Conservation (phyloP, 2,113 vertebrate genomes). For the Ictidomys tridecemlineatus region DNA sequence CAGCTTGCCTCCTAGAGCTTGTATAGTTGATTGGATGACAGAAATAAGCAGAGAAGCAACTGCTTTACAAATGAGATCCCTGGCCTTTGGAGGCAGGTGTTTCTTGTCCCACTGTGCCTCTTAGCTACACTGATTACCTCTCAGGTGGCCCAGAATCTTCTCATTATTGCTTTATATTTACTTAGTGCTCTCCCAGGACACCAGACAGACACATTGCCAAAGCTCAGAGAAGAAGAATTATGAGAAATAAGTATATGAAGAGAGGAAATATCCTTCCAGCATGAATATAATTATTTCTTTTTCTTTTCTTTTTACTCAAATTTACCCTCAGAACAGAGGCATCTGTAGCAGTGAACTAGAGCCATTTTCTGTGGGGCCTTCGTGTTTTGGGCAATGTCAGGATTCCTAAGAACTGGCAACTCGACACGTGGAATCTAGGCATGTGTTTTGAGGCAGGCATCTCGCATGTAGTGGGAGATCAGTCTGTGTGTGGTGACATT, state of each 20-base stretch:
- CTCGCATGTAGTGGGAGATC: neutral
- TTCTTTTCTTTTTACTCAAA: neutral
- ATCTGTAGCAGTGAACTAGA: neutral
- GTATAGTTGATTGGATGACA: neutral
- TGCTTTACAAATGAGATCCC: neutral
- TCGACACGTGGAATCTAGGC: neutral
- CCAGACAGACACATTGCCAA: neutral
- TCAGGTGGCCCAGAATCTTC: neutral
- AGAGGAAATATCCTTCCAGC: conserved; percentile 43
- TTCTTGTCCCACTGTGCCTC: neutral
- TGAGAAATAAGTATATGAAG: neutral
- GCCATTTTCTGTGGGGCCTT: neutral
- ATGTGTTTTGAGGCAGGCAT: neutral
- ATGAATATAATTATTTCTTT: conserved; percentile 25
- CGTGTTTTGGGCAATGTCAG: neutral
- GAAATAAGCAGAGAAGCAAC: neutral
- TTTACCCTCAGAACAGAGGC: neutral
- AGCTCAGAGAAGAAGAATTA: neutral
- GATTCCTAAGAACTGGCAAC: neutral
- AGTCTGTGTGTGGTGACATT: neutral
- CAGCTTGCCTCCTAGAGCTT: neutral
- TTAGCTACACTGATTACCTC: neutral
- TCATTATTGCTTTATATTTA: neutral
- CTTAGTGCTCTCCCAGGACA: neutral
- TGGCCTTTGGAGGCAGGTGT: neutral